Conservation (phyloP, 2,797 vertebrate genomes). For the Eptatretus atami region DNA sequence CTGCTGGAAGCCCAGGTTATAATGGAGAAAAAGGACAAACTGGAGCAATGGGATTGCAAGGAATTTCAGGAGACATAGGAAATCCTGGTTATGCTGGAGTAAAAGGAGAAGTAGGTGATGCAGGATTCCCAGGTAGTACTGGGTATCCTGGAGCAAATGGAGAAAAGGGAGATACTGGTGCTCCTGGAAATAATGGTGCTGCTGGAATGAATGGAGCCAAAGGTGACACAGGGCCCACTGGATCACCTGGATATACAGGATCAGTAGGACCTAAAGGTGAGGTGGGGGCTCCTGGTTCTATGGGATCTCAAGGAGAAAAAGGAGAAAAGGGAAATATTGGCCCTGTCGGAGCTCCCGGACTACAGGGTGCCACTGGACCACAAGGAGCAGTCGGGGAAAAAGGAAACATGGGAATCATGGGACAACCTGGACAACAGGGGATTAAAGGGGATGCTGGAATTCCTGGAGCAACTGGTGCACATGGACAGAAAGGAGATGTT, state of each 20-base stretch:
- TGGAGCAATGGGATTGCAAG: conserved; percentile 58
- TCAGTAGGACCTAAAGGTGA: conserved; percentile 54
- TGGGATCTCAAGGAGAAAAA: conserved; percentile 37
- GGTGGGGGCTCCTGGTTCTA: conserved; percentile 21
- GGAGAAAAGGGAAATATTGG: conserved; percentile 40
- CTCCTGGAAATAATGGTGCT: conserved; percentile 42
- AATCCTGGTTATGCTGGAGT: too few species aligned
- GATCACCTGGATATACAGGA: conserved; percentile 48
- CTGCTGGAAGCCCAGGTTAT: conserved; percentile 48
- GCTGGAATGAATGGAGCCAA: conserved; percentile 24
- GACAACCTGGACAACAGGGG: too few species aligned
- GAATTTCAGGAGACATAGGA: conserved; percentile 28
- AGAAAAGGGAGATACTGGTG: conserved; percentile 27
- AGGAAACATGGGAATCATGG: too few species aligned
- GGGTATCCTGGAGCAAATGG: conserved; percentile 49
- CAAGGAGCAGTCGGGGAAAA: conserved; percentile 16
- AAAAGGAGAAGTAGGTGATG: conserved; percentile 33
- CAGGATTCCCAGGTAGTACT: conserved; percentile 26
- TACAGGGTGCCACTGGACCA: conserved; percentile 30
- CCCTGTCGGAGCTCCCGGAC: conserved; percentile 38
- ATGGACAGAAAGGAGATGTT: too few species aligned
- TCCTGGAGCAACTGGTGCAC: too few species aligned
- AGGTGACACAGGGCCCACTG: conserved; percentile 45
- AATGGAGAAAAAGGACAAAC: conserved; percentile 32
- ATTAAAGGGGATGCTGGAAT: too few species aligned